These are phyloP conservation scores for Arrhamphus sclerolepis DNA, from an alignment of 2,797 vertebrate species.

Conservation along the genomic window DNA sequence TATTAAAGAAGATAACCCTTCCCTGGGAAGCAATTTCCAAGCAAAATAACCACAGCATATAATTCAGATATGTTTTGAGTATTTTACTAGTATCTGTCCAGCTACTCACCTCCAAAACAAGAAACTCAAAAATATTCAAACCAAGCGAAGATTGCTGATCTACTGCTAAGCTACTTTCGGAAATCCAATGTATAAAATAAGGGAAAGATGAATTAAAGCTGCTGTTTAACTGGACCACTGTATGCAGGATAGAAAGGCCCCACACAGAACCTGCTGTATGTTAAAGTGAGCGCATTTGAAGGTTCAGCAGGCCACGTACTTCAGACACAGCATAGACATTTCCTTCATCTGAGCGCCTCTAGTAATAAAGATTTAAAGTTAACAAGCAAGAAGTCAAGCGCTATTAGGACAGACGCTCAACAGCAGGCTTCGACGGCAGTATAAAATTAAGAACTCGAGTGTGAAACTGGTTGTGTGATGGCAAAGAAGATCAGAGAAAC, in stretches of 20 bases:
- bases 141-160: slow-evolving; percentile 17
- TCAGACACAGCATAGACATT: neutral
- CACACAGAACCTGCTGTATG: neutral
- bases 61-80: slow-evolving; percentile 17
- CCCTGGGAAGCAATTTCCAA: too few species aligned
- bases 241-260: neutral
- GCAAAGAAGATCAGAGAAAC: slow-evolving; percentile 64
- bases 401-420: slow-evolving; percentile 57
- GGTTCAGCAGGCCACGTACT: neutral
- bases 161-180: slow-evolving; percentile 33
- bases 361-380: slow-evolving; percentile 37
- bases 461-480: slow-evolving; percentile 39
- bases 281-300: neutral
- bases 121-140: slow-evolving; percentile 24
- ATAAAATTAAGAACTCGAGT: slow-evolving; percentile 33
- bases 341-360: slow-evolving; percentile 33
- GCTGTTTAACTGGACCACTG: slow-evolving; percentile 5
- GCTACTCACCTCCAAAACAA: slow-evolving; percentile 7
- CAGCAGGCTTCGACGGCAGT: slow-evolving; percentile 37
- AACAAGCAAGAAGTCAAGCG: slow-evolving; percentile 41
- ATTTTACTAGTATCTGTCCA: slow-evolving; percentile 3
- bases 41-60: slow-evolving; percentile 11
- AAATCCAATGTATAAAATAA: slow-evolving; percentile 12
- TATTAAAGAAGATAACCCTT: too few species aligned
- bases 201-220: slow-evolving; percentile 22